These are phyloP conservation scores for Neotoxoptera formosana DNA, from an alignment of 1,140 invertebrate genomes.

Conservation along the genomic window DNA sequence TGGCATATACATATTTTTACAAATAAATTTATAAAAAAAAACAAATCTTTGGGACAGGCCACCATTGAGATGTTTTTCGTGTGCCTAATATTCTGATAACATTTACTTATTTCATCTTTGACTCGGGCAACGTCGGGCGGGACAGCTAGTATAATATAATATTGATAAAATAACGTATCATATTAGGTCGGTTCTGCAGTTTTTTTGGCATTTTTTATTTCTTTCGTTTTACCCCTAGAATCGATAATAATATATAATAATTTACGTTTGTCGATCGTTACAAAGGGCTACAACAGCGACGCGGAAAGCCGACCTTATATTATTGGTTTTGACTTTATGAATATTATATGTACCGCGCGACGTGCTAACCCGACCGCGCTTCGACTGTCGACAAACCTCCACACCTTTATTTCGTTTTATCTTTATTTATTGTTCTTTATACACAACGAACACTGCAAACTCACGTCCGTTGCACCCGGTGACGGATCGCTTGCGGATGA, in stretches of 20 bases:
- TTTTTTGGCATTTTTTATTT: background rate
- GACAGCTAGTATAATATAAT: no score
- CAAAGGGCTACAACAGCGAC: no score
- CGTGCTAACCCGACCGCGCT: background rate
- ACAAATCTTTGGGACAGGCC: no score
- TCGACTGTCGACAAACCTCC: background rate
- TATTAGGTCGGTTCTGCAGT: background rate
- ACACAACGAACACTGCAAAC: background rate
- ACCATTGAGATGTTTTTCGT: no score
- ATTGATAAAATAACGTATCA: no score
- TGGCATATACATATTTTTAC: no score
- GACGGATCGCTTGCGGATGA: background rate
- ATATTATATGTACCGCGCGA: background rate
- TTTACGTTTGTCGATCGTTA: no score
- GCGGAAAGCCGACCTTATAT: no score
- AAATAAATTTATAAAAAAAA: no score
- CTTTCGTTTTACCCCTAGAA: background rate
- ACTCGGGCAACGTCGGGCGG: no score
- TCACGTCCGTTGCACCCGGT: background rate
- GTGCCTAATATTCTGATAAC: no score
- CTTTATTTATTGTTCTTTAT: slow-evolving; percentile 21
- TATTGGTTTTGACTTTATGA: background rate
- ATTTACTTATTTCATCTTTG: no score
- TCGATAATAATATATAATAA: background rate
- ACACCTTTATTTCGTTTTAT: background rate